Base-by-base conservation (phyloP, 2,888 invertebrate genomes). In the Lamproptera curius region DNA sequence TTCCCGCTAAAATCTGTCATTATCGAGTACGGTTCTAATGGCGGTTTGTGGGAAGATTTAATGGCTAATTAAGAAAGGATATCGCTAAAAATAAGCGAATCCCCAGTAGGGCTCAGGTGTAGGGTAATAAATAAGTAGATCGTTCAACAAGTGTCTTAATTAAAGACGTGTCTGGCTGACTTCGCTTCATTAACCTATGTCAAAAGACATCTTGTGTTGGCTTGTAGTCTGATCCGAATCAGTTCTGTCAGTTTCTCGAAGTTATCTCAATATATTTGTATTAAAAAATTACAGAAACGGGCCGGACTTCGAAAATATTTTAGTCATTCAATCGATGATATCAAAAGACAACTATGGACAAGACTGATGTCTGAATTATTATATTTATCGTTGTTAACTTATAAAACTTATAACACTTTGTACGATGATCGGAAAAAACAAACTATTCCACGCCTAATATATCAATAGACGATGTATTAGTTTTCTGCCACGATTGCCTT, bases 51-150 rank as follows among this genome's bases (percentile, higher is more conserved):
- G 16, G 16, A 41, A 41, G 46, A 47, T 37, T 42, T 36, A 31
- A 31, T 47, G 31, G 15, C 37, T 47, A 41, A 47, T 47, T 47
- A 47, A 42, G 31, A 40, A 47, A 46, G 31, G 37, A 37, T 36
- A 17, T 15, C 16, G 40, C n/a, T 16, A 17, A 28, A 36, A 17
- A 46, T 23, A 40, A 35, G 39, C 35, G 26, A 41, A 26, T 16
- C 42, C 5, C 14, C n/a, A n/a, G 26, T 1, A 26, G 26, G 41
- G 14, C 35, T 31, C 5, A 13, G 20, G 34, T 16, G 41, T 20
- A 17, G 10, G n/a, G 23, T 23, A 10, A 42, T 42, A 42, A 35
- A 35, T 23, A 42, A 35, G 16, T 28, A 11, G 8, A 13, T 39
- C 39, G 33, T 17, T 40, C n/a, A 46, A 46, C 41, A 41, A 46